Conservation (phyloP, 2,797 vertebrate genomes). For the Sebastes itinus region DNA sequence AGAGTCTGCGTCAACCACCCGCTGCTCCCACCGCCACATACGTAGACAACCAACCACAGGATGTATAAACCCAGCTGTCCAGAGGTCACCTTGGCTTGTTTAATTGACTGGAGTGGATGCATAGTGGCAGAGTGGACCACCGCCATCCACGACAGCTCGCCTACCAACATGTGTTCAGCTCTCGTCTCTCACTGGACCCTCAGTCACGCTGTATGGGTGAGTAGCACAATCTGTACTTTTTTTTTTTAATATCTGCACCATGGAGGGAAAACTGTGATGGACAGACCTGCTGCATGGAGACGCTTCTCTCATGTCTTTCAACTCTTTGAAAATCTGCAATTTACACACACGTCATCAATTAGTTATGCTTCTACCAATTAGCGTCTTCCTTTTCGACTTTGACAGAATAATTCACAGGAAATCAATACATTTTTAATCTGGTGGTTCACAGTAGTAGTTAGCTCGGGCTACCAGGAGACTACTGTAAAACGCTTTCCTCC, state of each 20-base stretch:
- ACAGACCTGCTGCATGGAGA: slow-evolving; percentile 37
- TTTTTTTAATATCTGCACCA: slow-evolving; percentile 24
- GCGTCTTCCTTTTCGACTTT: slow-evolving; percentile 65
- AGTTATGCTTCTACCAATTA: slow-evolving; percentile 73
- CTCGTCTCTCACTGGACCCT: slow-evolving; percentile 37
- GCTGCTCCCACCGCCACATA: slow-evolving; percentile 65
- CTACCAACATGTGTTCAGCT: slow-evolving; percentile 35
- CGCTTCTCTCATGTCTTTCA: slow-evolving; percentile 34
- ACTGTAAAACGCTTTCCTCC: slow-evolving; percentile 28
- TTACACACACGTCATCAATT: slow-evolving; percentile 68
- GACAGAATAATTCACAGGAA: slow-evolving; percentile 68
- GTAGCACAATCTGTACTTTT: slow-evolving; percentile 58
- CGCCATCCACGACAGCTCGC: slow-evolving; percentile 36
- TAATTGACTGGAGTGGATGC: slow-evolving; percentile 64
- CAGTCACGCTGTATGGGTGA: slow-evolving; percentile 49
- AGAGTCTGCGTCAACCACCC: slow-evolving; percentile 77
- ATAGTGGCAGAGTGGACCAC: slow-evolving; percentile 55
- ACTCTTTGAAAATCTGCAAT: slow-evolving; percentile 71
- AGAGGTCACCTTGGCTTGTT: slow-evolving; percentile 81
- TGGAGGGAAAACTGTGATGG: slow-evolving; percentile 36
- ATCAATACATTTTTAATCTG: slow-evolving; percentile 73
- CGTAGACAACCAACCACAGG: slow-evolving; percentile 63
- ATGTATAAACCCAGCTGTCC: slow-evolving; percentile 72
- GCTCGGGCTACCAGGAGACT: slow-evolving; percentile 47
- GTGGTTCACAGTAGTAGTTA: slow-evolving; percentile 38